phyloP scores from a whole-genome alignment of 2,888 invertebrate species.

The Polymixis lichenea region DNA sequence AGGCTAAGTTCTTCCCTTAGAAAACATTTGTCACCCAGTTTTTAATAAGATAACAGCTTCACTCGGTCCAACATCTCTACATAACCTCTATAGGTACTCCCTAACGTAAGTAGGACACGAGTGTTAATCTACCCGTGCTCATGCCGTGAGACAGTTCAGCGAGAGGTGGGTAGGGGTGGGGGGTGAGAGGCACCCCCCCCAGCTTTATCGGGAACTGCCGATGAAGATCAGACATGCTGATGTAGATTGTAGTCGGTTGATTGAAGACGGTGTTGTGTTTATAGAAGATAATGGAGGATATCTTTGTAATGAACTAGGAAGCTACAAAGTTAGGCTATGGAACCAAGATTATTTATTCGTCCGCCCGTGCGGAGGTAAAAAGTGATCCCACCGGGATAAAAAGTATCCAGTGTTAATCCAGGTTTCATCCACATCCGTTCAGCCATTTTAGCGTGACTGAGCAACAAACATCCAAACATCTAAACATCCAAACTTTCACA shows the following conservation, averaged over 20 bases:
- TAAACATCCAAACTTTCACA: no score
- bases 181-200: constrained; percentile 10
- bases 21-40: neutral
- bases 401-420: no score
- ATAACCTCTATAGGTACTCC: neutral
- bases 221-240: constrained; percentile 58
- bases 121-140: constrained; percentile 60
- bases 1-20: neutral
- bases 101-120: constrained; percentile 55
- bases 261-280: constrained; percentile 40
- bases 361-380: no score
- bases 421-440: no score
- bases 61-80: neutral
- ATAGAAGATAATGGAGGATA: constrained; percentile 19
- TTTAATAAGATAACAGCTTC: constrained; percentile 10
- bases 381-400: no score
- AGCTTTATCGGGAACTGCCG: constrained; percentile 54
- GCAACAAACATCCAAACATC: no score
- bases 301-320: neutral
- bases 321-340: neutral
- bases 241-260: constrained; percentile 46
- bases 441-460: no score
- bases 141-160: constrained; percentile 39
- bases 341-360: no score
- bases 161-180: constrained; percentile 13